These are phyloP conservation scores for Argyra leucocephala DNA, from an alignment of 2,888 invertebrate species.

Conservation along the genomic window DNA sequence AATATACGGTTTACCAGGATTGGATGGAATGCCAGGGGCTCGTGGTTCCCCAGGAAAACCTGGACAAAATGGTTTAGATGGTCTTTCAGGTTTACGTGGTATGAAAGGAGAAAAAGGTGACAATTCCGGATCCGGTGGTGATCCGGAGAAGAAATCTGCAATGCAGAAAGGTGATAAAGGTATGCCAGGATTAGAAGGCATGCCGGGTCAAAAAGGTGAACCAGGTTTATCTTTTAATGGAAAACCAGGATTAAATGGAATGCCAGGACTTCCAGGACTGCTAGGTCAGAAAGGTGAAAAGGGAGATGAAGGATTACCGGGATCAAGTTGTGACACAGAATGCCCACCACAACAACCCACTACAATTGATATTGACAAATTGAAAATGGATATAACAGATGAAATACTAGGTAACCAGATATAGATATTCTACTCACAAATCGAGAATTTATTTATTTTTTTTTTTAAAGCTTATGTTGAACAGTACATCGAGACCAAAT, in stretches of 20 bases:
- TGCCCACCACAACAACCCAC: not conserved
- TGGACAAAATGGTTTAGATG: not conserved
- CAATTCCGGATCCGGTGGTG: no score
- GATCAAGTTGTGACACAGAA: not conserved
- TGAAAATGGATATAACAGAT: not conserved
- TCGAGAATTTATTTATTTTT: not conserved
- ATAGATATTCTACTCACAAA: not conserved
- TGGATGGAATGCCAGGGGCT: not conserved
- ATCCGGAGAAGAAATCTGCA: no score
- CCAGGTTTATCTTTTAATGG: not conserved
- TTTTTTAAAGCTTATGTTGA: not conserved
- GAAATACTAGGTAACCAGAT: not conserved
- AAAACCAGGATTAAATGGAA: not conserved
- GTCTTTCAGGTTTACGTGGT: not conserved
- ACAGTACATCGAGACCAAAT: not conserved
- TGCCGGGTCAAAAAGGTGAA: not conserved
- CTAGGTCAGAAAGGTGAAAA: not conserved
- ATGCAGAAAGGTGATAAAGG: not conserved
- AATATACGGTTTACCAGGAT: not conserved
- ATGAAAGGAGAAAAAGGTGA: no score
- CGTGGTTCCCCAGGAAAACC: not conserved
- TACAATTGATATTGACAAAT: not conserved
- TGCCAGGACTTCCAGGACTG: not conserved
- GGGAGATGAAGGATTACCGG: not conserved
- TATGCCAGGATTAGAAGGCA: not conserved